phyloP scores from a whole-genome alignment of 1,140 invertebrate species.

The Drosophila paulistorum region DNA sequence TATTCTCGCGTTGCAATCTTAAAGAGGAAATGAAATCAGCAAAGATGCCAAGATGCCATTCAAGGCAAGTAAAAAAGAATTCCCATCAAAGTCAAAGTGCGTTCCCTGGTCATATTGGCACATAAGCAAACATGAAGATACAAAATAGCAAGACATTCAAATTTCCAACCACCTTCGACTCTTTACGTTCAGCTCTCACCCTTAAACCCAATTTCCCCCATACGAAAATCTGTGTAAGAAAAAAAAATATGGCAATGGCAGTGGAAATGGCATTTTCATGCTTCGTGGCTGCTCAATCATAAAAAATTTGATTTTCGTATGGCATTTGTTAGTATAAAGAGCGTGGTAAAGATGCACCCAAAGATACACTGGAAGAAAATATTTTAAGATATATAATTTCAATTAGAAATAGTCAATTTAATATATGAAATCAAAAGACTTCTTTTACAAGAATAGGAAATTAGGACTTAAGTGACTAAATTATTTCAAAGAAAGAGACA shows the following conservation, averaged over 20 bases:
- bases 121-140: constrained; percentile 48
- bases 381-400: too few relatives aligned
- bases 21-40: constrained; percentile 77
- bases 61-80: constrained; percentile 18
- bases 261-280: constrained; percentile 65
- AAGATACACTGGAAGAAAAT: background rate
- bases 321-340: constrained; percentile 41
- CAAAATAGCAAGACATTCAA: constrained; percentile 68
- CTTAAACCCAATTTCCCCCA: background rate
- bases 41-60: constrained; percentile 32
- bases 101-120: constrained; percentile 70
- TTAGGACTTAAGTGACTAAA: too few relatives aligned
- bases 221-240: background rate
- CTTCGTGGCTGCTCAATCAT: constrained; percentile 76
- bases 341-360: background rate
- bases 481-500: too few relatives aligned
- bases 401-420: too few relatives aligned
- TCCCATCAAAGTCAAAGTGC: constrained; percentile 73
- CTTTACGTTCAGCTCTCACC: background rate
- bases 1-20: constrained; percentile 62
- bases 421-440: too few relatives aligned
- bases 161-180: background rate
- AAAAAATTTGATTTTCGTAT: constrained; percentile 76
- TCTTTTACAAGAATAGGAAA: too few relatives aligned
- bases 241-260: background rate